Conservation (phyloP, 2,888 invertebrate genomes). For the Acleris cristana region DNA sequence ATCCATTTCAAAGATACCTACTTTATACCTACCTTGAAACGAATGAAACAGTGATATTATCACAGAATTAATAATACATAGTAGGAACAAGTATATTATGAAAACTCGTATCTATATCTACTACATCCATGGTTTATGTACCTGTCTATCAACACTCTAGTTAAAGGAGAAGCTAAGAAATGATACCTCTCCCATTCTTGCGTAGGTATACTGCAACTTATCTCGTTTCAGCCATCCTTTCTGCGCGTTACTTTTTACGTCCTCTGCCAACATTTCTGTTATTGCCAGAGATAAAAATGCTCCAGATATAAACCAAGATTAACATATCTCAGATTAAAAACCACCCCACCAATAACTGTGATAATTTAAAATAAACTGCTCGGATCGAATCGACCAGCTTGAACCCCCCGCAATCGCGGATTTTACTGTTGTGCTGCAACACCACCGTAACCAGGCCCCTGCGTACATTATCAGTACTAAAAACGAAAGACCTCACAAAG, state of each 20-base stretch:
- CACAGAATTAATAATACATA: too few relatives aligned
- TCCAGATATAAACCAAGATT: conserved; percentile 33
- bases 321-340: conserved; percentile 38
- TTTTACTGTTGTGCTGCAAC: conserved; percentile 25
- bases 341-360: conserved; percentile 36
- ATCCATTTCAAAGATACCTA: too few relatives aligned
- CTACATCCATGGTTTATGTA: too few relatives aligned
- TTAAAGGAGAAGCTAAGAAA: too few relatives aligned
- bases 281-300: conserved; percentile 12
- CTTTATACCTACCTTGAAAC: too few relatives aligned
- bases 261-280: conserved; percentile 5
- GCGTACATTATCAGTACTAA: conserved; percentile 17
- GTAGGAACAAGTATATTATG: too few relatives aligned
- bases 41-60: too few relatives aligned
- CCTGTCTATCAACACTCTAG: too few relatives aligned
- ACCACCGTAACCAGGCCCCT: conserved; percentile 19
- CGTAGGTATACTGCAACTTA: too few relatives aligned
- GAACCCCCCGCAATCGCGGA: conserved; percentile 26
- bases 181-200: too few relatives aligned
- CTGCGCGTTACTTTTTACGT: background rate
- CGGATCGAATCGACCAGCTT: conserved; percentile 38
- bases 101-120: too few relatives aligned
- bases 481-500: conserved; percentile 22
- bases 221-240: background rate
- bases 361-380: conserved; percentile 41